These are phyloP conservation scores for Neosalanx taihuensis DNA, from an alignment of 2,797 vertebrate species.

Conservation along the genomic window DNA sequence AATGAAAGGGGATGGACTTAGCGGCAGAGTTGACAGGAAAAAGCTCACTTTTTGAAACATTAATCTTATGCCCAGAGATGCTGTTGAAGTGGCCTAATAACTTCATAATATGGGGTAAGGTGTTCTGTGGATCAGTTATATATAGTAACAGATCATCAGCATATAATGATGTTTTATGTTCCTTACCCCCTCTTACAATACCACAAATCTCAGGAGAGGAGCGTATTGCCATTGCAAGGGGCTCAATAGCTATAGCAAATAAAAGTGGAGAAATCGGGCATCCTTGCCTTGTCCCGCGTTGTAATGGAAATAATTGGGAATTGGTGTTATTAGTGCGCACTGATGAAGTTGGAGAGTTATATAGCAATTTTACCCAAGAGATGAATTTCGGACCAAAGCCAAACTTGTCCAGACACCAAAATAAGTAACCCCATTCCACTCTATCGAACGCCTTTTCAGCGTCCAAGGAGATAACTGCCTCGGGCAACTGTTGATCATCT, in stretches of 20 bases:
- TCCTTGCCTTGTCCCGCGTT: not conserved
- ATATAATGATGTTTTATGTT: not conserved
- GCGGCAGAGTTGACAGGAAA: slow-evolving; percentile 8
- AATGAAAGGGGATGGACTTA: not conserved
- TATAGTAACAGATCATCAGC: slow-evolving; percentile 5
- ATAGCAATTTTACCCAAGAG: not conserved
- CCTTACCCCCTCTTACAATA: not conserved
- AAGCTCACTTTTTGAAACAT: not conserved
- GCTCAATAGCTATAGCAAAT: no score
- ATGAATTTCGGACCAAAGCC: no score
- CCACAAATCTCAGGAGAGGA: no score
- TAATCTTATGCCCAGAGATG: not conserved
- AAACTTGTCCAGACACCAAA: slow-evolving; percentile 1
- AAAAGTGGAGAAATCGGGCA: no score
- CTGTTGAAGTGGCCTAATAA: not conserved
- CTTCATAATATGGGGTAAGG: not conserved
- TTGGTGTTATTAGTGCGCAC: slow-evolving; percentile 1
- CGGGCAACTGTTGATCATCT: no score
- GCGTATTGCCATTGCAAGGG: not conserved
- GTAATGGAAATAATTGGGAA: slow-evolving; percentile 3
- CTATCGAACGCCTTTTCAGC: slow-evolving; percentile 11
- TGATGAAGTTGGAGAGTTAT: not conserved
- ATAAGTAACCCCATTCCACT: not conserved
- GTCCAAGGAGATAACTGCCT: not conserved
- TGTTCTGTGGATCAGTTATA: not conserved